A percentile compares a stretch with the other conserved stretches of the same genome.
Evolutionary conservation across 2,888 invertebrate genomes (phyloP).

Genomic region (Xylota segnis): DNA sequence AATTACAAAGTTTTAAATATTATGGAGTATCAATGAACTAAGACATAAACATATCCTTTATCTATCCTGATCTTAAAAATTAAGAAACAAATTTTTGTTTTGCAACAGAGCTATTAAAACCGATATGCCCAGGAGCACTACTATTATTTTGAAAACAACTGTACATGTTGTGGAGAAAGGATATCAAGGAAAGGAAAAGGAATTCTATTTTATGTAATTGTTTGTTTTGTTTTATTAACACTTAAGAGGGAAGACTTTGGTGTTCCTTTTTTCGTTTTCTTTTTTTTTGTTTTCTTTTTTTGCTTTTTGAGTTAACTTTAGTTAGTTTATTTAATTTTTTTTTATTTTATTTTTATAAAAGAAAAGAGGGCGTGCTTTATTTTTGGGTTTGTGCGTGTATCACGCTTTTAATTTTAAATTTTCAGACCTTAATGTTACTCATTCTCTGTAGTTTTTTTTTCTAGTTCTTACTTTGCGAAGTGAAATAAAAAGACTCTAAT

Average conservation of each 20-base stretch:
- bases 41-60: too few species aligned
- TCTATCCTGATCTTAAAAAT: too few species aligned
- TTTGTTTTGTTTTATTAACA: conserved; percentile 48
- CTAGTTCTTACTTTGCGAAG: conserved; percentile 25
- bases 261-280: conserved; percentile 61
- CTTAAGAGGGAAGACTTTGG: conserved; percentile 74
- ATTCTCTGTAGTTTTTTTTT: conserved; percentile 45
- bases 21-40: too few species aligned
- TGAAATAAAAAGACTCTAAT: conserved; percentile 58
- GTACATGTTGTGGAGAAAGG: conserved; percentile 46
- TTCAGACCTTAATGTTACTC: conserved; percentile 65
- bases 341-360: conserved; percentile 31
- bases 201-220: conserved; percentile 21
- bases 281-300: conserved; percentile 28
- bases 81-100: too few species aligned
- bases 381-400: conserved; percentile 63
- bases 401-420: conserved; percentile 48
- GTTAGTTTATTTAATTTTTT: conserved; percentile 11
- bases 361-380: conserved; percentile 56
- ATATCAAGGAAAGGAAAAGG: conserved; percentile 49
- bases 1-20: too few species aligned
- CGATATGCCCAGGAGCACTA: too few species aligned
- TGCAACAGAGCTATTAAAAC: too few species aligned
- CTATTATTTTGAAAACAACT: too few species aligned
- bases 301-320: conserved; percentile 32